Conservation (phyloP, 2,888 invertebrate species). For the Zygaena filipendulae region DNA sequence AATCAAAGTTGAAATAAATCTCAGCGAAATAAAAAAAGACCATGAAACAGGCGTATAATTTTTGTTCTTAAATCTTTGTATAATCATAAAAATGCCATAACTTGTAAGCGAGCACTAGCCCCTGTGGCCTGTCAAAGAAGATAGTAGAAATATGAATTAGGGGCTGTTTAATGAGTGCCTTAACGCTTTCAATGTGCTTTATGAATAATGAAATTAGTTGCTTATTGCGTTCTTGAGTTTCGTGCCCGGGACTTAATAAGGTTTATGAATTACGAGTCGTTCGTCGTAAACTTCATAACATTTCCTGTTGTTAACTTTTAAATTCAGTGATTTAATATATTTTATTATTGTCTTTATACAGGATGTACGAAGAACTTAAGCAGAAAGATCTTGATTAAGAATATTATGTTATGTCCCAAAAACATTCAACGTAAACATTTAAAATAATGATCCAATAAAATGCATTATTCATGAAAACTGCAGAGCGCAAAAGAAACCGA, state of each 20-base stretch:
- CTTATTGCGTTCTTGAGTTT: slow-evolving; percentile 59
- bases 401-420: too few relatives aligned
- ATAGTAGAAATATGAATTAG: slow-evolving; percentile 61
- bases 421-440: too few relatives aligned
- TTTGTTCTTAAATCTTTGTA: slow-evolving; percentile 54
- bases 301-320: background rate
- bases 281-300: slow-evolving; percentile 34
- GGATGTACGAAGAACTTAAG: too few relatives aligned
- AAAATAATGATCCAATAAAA: too few relatives aligned
- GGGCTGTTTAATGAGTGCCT: slow-evolving; percentile 59
- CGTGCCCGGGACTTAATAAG: slow-evolving; percentile 53
- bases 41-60: slow-evolving; percentile 56
- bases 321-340: too few relatives aligned
- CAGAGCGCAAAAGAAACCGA: too few relatives aligned
- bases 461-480: too few relatives aligned
- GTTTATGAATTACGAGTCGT: slow-evolving; percentile 44
- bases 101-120: slow-evolving; percentile 54
- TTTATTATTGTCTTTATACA: too few relatives aligned
- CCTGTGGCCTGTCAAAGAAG: slow-evolving; percentile 49
- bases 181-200: slow-evolving; percentile 66
- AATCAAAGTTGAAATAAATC: slow-evolving; percentile 62
- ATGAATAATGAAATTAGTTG: slow-evolving; percentile 68
- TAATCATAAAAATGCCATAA: slow-evolving; percentile 56
- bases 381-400: too few relatives aligned
- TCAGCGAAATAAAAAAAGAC: slow-evolving; percentile 51